These are phyloP conservation scores for Madoqua kirkii DNA, from an alignment of 2,113 vertebrate species.

Conservation along the genomic window DNA sequence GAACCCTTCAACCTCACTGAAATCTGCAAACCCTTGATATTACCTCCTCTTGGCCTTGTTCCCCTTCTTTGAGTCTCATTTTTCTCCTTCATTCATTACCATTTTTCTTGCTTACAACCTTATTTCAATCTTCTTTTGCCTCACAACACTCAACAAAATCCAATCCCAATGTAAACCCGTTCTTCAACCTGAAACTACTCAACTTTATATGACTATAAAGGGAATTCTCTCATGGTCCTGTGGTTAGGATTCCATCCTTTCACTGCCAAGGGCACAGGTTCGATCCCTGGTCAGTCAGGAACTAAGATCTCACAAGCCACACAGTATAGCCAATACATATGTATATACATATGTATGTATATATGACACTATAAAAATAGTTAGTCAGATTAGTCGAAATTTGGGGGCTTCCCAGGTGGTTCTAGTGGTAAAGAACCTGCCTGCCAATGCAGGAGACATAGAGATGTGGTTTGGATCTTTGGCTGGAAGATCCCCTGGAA, in stretches of 20 bases:
- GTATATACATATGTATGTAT: not conserved
- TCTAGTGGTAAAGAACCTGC: not conserved
- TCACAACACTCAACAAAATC: not conserved
- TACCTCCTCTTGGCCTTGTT: not conserved
- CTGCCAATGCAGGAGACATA: not conserved
- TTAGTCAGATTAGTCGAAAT: not conserved
- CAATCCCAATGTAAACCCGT: not conserved
- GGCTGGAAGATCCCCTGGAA: not conserved
- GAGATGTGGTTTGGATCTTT: not conserved
- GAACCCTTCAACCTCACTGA: not conserved
- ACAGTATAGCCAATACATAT: not conserved
- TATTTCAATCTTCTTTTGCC: not conserved
- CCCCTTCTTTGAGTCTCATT: not conserved
- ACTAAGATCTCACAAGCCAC: not conserved
- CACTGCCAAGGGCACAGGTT: not conserved
- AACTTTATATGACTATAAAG: not conserved
- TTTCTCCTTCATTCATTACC: not conserved
- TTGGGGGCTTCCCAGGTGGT: not conserved
- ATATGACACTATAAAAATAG: not conserved
- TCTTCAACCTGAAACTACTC: not conserved
- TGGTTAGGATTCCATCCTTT: not conserved
- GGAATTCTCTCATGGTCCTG: not conserved
- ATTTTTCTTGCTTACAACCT: not conserved
- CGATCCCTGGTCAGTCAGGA: fast-evolving
- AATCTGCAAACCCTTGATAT: not conserved